Conservation (phyloP, 2,797 vertebrate species). For the Manis crassicaudata region DNA sequence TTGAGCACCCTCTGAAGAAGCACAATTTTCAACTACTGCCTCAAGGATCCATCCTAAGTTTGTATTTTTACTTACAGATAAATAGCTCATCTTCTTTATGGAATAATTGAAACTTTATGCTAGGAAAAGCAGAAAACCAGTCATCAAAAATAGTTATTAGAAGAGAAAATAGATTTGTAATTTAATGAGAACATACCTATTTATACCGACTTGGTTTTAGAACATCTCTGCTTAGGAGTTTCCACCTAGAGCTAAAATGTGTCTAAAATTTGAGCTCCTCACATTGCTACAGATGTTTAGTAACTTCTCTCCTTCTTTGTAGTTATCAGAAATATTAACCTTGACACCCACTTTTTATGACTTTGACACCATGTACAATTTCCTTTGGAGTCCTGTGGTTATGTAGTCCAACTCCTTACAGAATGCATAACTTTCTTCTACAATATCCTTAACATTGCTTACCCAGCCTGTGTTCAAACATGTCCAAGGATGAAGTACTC, state of each 20-base stretch:
- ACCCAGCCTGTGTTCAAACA: neutral
- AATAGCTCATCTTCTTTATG: neutral
- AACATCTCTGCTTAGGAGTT: neutral
- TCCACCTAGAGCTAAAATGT: neutral
- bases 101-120: neutral
- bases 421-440: neutral
- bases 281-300: neutral
- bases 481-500: neutral
- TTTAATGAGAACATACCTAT: neutral
- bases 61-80: conserved; percentile 6
- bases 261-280: neutral
- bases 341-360: neutral
- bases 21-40: neutral
- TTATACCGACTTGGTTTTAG: conserved; percentile 28
- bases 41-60: neutral
- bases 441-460: neutral
- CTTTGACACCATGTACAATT: neutral
- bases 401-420: neutral
- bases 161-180: conserved; percentile 27
- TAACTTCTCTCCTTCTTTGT: neutral
- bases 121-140: conserved; percentile 10
- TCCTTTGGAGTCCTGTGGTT: neutral
- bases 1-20: neutral
- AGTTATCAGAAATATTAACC: neutral
- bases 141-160: conserved; percentile 25